phyloP scores from a whole-genome alignment of 2,113 vertebrate species.

The Neogobius melanostomus region DNA sequence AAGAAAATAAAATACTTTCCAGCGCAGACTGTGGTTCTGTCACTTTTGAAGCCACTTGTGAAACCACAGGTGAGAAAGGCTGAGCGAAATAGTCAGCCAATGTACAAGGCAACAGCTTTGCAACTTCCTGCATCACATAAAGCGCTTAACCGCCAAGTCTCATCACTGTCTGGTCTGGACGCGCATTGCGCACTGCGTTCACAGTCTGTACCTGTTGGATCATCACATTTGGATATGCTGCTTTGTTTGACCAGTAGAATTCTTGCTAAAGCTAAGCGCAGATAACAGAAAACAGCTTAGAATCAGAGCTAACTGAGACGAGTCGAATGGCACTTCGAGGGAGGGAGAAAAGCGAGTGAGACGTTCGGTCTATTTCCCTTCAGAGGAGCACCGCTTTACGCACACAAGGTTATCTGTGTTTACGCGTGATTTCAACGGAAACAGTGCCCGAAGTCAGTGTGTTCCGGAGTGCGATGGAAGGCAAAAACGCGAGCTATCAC shows the following conservation, averaged over 20 bases:
- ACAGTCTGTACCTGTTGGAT: not conserved
- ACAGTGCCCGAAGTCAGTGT: conserved; percentile 69
- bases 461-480: conserved; percentile 45
- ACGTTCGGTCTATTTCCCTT: conserved; percentile 12
- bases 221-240: conserved; percentile 31
- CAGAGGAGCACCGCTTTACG: conserved; percentile 39
- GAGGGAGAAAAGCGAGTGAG: conserved; percentile 2
- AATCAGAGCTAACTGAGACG: conserved; percentile 3
- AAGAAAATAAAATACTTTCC: too few relatives aligned
- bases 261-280: conserved; percentile 4
- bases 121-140: conserved; percentile 21
- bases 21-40: not conserved
- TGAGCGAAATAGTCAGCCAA: not conserved
- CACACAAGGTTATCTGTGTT: conserved; percentile 11
- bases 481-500: conserved; percentile 37
- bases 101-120: conserved; percentile 3
- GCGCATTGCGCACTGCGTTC: not conserved
- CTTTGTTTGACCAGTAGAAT: conserved; percentile 17
- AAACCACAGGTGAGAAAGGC: not conserved
- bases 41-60: not conserved
- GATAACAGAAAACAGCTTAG: not conserved
- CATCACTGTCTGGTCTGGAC: not conserved
- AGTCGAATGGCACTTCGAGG: conserved; percentile 10
- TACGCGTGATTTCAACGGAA: conserved; percentile 70
- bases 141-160: conserved; percentile 5